These are phyloP conservation scores for Ptychoptera contaminata DNA, from an alignment of 2,888 invertebrate species.

Conservation along the genomic window DNA sequence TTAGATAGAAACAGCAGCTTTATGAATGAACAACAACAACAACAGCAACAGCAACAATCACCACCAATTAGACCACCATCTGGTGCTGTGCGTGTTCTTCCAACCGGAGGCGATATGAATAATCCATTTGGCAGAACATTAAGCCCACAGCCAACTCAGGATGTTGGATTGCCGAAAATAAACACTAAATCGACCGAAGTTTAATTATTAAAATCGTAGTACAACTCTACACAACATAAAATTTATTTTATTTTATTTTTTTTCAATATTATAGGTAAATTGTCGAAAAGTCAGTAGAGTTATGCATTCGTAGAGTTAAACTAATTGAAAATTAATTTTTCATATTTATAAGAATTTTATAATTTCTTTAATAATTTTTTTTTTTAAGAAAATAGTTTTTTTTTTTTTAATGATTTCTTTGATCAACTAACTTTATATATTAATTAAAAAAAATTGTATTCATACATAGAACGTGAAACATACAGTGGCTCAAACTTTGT, in stretches of 20 bases:
- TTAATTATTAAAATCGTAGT: conserved; percentile 14
- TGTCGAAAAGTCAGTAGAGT: background rate
- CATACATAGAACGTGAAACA: no score
- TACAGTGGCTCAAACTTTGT: no score
- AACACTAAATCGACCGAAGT: conserved; percentile 29
- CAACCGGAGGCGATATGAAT: conserved; percentile 12
- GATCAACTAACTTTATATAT: no score
- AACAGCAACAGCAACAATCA: no score
- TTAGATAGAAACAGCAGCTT: conserved; percentile 24
- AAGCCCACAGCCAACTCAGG: conserved; percentile 19
- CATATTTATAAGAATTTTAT: background rate
- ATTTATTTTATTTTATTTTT: conserved; percentile 6
- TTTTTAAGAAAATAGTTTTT: no score
- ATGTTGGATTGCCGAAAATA: conserved; percentile 25
- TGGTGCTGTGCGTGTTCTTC: conserved; percentile 27
- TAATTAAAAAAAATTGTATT: no score
- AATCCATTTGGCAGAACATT: conserved; percentile 12
- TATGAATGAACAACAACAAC: conserved; percentile 5
- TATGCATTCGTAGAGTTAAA: background rate
- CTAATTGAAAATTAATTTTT: background rate
- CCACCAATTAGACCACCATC: conserved; percentile 15
- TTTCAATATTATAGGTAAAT: conserved; percentile 4
- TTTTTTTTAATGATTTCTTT: no score
- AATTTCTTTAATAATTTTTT: no score
- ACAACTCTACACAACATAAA: background rate